Evolutionary conservation across 1,140 invertebrate genomes (phyloP).

Genomic region (Drosophila kikkawai): DNA sequence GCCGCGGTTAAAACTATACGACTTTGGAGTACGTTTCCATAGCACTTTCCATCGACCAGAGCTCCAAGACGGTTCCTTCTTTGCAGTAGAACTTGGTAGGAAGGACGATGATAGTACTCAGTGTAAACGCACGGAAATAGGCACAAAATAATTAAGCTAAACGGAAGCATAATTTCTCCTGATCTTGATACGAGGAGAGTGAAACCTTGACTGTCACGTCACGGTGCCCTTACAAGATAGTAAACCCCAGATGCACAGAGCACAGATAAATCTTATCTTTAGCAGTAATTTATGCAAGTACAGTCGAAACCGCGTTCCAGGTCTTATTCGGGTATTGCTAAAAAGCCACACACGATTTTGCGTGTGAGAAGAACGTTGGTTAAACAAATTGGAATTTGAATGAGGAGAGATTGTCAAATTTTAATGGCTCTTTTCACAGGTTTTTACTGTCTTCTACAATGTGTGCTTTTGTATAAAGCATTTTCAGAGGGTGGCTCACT

Average conservation of each 20-base stretch:
- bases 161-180: conserved; percentile 28
- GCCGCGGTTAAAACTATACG: conserved; percentile 44
- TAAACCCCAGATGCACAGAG: conserved; percentile 23
- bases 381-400: conserved; percentile 17
- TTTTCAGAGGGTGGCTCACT: conserved; percentile 17
- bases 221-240: conserved; percentile 27
- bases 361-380: background rate
- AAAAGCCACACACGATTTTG: background rate
- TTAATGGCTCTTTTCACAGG: conserved; percentile 14
- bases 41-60: conserved; percentile 24
- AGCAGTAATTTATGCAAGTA: conserved; percentile 32
- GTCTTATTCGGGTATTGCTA: background rate
- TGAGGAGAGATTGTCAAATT: conserved; percentile 13
- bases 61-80: conserved; percentile 12
- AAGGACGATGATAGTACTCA: conserved; percentile 14
- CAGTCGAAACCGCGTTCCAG: conserved; percentile 12
- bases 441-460: conserved; percentile 23
- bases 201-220: conserved; percentile 40
- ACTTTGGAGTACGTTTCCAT: conserved; percentile 48
- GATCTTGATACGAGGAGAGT: conserved; percentile 9
- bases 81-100: conserved; percentile 36
- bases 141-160: conserved; percentile 20
- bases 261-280: conserved; percentile 28
- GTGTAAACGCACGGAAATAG: conserved; percentile 17
- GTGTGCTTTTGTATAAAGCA: conserved; percentile 17